Evolutionary conservation across 2,113 vertebrate genomes (phyloP).

Genomic region (Pogona vitticeps): DNA sequence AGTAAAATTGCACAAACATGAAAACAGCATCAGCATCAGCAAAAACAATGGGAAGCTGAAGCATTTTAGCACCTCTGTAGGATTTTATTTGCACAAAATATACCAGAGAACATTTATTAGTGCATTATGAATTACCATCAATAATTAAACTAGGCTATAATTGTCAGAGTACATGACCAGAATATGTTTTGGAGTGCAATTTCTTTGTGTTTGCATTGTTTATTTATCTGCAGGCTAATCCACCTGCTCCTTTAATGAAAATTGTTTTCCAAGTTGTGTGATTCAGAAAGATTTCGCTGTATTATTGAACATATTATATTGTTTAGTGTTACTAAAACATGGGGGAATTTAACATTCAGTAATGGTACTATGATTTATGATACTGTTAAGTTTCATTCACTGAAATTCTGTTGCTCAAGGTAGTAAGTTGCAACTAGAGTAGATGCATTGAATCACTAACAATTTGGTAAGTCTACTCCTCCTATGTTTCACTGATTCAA

Average conservation of each 20-base stretch:
- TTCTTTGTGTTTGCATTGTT: constrained; percentile 15
- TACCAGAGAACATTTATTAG: not conserved
- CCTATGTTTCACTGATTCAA: too few species aligned
- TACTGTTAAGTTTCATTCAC: not conserved
- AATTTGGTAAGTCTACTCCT: too few species aligned
- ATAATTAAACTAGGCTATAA: constrained; percentile 21
- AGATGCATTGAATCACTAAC: too few species aligned
- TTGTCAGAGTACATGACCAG: constrained; percentile 16
- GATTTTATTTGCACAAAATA: not conserved
- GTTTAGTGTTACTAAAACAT: not conserved
- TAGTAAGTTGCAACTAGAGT: too few species aligned
- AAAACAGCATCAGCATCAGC: not conserved
- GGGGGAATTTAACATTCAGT: not conserved
- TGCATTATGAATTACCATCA: not conserved
- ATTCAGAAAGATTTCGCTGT: not conserved
- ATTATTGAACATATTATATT: not conserved
- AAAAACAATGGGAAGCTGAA: not conserved
- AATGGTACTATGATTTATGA: not conserved
- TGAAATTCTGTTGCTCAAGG: too few species aligned
- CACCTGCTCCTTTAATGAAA: not conserved
- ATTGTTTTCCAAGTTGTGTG: not conserved
- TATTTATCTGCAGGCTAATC: constrained; percentile 16
- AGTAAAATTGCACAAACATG: not conserved
- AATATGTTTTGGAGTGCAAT: not conserved
- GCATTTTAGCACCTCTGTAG: constrained; percentile 2